These are phyloP conservation scores for Anarhynchus alexandrinus DNA, from an alignment of 2,113 vertebrate genomes.

Conservation along the genomic window DNA sequence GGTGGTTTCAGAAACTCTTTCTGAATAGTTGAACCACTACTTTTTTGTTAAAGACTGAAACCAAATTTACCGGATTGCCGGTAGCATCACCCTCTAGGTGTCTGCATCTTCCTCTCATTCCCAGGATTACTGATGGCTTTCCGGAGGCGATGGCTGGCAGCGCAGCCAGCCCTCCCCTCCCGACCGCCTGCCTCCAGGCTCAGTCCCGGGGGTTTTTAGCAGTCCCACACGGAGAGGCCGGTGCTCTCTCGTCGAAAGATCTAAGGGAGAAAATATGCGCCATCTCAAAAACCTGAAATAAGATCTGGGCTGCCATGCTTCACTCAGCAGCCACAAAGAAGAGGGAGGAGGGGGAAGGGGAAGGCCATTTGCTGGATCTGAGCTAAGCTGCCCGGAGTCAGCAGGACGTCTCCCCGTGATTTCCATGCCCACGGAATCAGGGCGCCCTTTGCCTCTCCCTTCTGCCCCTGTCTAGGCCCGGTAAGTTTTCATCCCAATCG, in stretches of 20 bases:
- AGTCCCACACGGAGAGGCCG: neutral
- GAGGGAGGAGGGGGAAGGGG: neutral
- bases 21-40: neutral
- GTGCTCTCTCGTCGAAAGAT: neutral
- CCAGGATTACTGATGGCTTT: neutral
- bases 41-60: neutral
- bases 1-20: neutral
- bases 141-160: neutral
- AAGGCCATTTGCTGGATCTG: neutral
- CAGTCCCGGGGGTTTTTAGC: accelerated
- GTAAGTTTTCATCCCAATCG: neutral
- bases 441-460: neutral
- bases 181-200: accelerated
- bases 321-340: neutral
- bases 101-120: neutral
- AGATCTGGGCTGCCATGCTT: slow-evolving; percentile 21
- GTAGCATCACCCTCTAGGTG: neutral
- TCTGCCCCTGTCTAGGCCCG: accelerated
- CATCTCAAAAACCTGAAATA: neutral
- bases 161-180: neutral
- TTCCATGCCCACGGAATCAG: neutral
- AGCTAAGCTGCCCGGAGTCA: neutral
- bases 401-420: neutral
- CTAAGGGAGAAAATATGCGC: neutral
- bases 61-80: accelerated